Conservation (phyloP, 2,888 invertebrate genomes). For the Melolontha melolontha region DNA sequence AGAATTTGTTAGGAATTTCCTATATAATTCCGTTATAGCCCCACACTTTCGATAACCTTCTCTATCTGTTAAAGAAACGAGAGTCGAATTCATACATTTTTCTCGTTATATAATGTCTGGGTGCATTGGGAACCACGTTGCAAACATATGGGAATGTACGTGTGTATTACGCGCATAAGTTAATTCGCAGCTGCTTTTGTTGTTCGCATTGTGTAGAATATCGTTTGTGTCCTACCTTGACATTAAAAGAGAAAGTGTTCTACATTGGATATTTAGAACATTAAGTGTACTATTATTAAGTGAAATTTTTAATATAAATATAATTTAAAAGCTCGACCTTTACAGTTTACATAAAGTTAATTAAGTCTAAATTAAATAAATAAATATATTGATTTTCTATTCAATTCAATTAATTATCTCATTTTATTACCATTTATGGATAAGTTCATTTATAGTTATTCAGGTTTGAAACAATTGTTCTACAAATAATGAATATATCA, state of each 20-base stretch:
- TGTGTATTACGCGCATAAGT: constrained; percentile 10
- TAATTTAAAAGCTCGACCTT: background rate
- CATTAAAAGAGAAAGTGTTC: constrained; percentile 36
- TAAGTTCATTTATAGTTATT: too few relatives aligned
- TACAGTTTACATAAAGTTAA: constrained; percentile 5
- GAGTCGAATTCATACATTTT: too few relatives aligned
- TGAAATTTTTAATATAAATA: constrained; percentile 11
- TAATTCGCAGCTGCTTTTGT: constrained; percentile 32
- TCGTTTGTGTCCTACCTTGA: constrained; percentile 32
- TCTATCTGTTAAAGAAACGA: too few relatives aligned
- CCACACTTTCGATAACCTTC: too few relatives aligned
- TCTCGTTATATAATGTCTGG: background rate
- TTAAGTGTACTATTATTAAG: constrained; percentile 19
- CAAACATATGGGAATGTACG: background rate
- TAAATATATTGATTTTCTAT: too few relatives aligned
- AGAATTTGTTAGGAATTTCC: too few relatives aligned
- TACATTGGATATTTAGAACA: constrained; percentile 37
- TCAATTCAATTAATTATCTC: too few relatives aligned
- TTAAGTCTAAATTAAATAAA: too few relatives aligned
- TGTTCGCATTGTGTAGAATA: constrained; percentile 22
- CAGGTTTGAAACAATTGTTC: too few relatives aligned
- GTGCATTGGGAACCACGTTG: constrained; percentile 1
- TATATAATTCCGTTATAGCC: too few relatives aligned
- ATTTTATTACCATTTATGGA: too few relatives aligned
- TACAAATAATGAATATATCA: too few relatives aligned